Evolutionary conservation across 1,140 invertebrate species (phyloP), one percentile per base, ranked within the genome.

Genomic region (Lasioglossum baleicum): DNA sequence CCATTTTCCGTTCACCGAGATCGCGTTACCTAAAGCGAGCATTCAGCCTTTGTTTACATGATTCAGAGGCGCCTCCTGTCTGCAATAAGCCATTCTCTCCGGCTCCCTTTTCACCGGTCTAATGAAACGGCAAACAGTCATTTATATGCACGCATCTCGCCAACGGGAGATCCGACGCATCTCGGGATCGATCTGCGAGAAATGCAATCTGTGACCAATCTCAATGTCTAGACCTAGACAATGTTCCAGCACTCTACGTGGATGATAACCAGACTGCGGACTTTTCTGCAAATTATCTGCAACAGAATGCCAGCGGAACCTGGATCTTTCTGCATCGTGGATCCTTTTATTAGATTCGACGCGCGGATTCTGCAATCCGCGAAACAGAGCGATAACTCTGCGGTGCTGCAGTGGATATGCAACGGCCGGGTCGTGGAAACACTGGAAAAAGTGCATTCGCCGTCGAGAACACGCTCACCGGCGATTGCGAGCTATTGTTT

Each of bases 401-500:
- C 44, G 7, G 1, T 44, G 4, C 44, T 0, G 44, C 8, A 7
- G 8, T 11, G 44, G 44, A 8, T 42, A 42, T 42, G 42, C 42
- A 42, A 1, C 1, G 44, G 11, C 8, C 44, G 53, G 7, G 26
- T 26, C 26, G 26, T 26, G 10, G 40, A 60, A 35, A 51, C 31
- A 56, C 31, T 63, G 44, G 35, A 53, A 81, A 81, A 76, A 75
- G 78, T 65, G 17, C 71, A 73, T 71, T 31, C 58, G 51, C 79
- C 75, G 56, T 58, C 63, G 70, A 13, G 58, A 64, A 64, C 61
- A 61, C 51, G 65, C 44, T 44, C 8, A 11, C 44, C 44, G 8
- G 44, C 75, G 76, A 83, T 74, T 71, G 70, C 75, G 61, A 26
- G 31, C 83, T 67, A 83, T 83, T 84, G 83, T 84, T 84, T 73